Percentiles rank a stretch among this genome's conserved stretches.
These are phyloP conservation scores for Brassicogethes aeneus DNA, from an alignment of 2,888 invertebrate genomes.

Conservation along the genomic window DNA sequence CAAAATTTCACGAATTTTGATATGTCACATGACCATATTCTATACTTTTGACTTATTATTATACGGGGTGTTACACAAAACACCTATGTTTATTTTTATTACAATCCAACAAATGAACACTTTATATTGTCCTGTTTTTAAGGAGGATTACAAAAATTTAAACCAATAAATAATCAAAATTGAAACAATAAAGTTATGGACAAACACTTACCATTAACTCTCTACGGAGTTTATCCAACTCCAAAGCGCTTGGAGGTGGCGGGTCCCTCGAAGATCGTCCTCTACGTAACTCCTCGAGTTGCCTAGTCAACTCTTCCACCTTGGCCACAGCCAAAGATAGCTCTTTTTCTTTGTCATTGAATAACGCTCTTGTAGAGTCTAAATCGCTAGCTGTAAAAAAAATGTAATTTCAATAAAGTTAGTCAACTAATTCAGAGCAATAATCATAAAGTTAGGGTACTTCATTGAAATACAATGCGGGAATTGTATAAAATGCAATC, in stretches of 20 bases:
- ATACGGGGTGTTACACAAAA: too few species aligned
- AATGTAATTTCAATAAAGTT: conserved; percentile 1
- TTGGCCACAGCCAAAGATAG: conserved; percentile 93
- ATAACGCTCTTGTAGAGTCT: conserved; percentile 90
- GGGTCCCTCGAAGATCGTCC: conserved; percentile 50
- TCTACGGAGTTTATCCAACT: conserved; percentile 84
- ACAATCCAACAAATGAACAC: not conserved
- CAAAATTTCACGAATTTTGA: too few species aligned
- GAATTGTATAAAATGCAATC: too few species aligned
- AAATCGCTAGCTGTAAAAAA: conserved; percentile 75
- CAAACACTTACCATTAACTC: conserved; percentile 87
- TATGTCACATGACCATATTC: too few species aligned
- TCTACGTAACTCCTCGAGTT: conserved; percentile 82
- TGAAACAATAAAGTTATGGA: not conserved
- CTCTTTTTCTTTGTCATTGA: conserved; percentile 97
- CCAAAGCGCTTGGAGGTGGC: conserved; percentile 67
- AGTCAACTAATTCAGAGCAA: too few species aligned
- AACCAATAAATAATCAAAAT: conserved; percentile 2
- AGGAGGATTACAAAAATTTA: conserved; percentile 1
- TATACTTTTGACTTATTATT: too few species aligned
- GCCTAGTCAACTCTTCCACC: conserved; percentile 91
- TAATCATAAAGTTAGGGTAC: too few species aligned
- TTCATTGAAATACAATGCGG: too few species aligned
- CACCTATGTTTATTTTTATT: too few species aligned
- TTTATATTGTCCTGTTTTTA: not conserved